These are phyloP conservation scores for Myrmophylax atrothorax DNA, from an alignment of 2,113 vertebrate genomes.

Conservation along the genomic window DNA sequence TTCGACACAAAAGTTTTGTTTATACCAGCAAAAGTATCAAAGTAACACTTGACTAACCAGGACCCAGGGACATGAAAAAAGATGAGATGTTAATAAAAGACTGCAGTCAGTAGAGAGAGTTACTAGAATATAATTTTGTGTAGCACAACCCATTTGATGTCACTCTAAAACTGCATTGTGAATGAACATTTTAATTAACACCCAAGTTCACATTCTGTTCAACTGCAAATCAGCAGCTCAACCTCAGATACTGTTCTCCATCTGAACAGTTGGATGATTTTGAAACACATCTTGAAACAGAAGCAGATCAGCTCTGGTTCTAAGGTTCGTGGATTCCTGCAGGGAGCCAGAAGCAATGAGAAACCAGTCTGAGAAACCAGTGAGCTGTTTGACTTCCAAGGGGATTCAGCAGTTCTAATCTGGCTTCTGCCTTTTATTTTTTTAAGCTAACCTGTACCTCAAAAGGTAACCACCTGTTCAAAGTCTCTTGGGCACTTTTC, in stretches of 20 bases:
- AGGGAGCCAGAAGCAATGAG: background rate
- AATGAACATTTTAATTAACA: background rate
- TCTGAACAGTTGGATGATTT: background rate
- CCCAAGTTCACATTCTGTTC: background rate
- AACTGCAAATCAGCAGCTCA: background rate
- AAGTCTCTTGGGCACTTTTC: background rate
- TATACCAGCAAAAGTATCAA: background rate
- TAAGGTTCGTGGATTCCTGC: background rate
- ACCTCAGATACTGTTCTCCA: background rate
- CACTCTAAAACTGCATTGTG: background rate
- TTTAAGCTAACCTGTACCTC: background rate
- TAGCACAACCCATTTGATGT: background rate
- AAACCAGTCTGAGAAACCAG: background rate
- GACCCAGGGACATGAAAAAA: background rate
- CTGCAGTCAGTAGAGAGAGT: background rate
- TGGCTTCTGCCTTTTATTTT: background rate
- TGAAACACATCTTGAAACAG: background rate
- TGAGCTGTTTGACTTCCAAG: background rate
- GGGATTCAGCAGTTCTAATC: background rate
- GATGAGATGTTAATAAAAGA: background rate
- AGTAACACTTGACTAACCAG: background rate
- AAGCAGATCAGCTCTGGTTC: background rate
- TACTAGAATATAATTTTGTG: background rate
- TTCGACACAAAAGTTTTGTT: background rate
- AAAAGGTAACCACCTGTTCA: background rate